Evolutionary conservation across 2,888 invertebrate genomes (phyloP).

Genomic region (Xanthorhoe spadicearia): DNA sequence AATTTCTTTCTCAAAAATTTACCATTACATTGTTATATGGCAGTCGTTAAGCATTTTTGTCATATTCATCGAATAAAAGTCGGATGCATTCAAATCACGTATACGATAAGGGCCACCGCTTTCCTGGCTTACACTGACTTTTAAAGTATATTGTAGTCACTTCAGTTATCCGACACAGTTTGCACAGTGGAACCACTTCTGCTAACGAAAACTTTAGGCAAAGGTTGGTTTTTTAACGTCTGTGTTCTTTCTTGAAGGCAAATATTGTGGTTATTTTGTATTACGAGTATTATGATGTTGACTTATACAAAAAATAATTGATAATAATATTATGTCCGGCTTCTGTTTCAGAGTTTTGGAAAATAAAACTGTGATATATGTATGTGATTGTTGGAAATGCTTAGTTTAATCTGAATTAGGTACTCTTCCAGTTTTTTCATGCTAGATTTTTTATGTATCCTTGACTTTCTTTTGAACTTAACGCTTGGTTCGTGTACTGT

Average conservation of each 20-base stretch:
- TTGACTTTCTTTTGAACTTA: slow-evolving; percentile 6
- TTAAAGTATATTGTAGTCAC: slow-evolving; percentile 72
- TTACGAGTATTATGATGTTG: too few species aligned
- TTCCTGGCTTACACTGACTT: slow-evolving; percentile 68
- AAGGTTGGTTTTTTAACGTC: not conserved
- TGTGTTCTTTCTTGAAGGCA: too few species aligned
- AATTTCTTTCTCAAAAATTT: too few species aligned
- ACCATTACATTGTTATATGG: slow-evolving; percentile 51
- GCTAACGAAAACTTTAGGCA: not conserved
- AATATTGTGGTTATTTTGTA: not conserved
- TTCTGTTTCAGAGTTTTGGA: too few species aligned
- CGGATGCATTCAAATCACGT: slow-evolving; percentile 70
- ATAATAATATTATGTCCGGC: too few species aligned
- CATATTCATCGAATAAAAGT: slow-evolving; percentile 74
- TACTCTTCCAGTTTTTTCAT: too few species aligned
- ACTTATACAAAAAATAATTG: not conserved
- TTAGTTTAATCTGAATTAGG: too few species aligned
- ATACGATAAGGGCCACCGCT: slow-evolving; percentile 72
- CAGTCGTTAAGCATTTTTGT: slow-evolving; percentile 72
- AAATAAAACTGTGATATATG: too few species aligned
- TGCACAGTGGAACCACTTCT: slow-evolving; percentile 14
- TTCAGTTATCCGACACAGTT: slow-evolving; percentile 57
- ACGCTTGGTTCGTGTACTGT: slow-evolving; percentile 17
- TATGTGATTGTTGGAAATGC: too few species aligned
- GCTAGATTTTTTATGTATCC: not conserved